A percentile compares a stretch with the other conserved stretches of the same genome.
These are phyloP conservation scores for Pyrgilauda ruficollis DNA, from an alignment of 2,113 vertebrate genomes.

Conservation along the genomic window DNA sequence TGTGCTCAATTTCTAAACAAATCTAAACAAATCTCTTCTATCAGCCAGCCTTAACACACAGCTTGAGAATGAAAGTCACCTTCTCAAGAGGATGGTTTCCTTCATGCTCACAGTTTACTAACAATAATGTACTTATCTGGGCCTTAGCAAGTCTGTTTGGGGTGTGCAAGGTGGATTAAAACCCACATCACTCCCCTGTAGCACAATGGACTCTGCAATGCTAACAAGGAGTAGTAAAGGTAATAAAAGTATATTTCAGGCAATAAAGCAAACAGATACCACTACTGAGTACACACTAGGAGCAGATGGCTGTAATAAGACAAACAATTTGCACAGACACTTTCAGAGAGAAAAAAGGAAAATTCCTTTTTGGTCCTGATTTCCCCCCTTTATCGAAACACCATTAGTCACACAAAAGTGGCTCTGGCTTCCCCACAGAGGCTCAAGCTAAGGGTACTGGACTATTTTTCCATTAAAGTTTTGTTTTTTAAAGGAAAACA, in stretches of 20 bases:
- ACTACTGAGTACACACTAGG: neutral
- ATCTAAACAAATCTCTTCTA: neutral
- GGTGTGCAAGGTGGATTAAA: neutral
- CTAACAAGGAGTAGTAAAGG: conserved; percentile 25
- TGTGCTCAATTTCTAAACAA: neutral
- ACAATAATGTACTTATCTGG: neutral
- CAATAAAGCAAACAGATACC: conserved; percentile 27
- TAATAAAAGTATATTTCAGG: conserved; percentile 28
- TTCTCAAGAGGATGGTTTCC: neutral
- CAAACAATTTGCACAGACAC: neutral
- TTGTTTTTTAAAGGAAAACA: neutral
- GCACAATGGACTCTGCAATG: neutral
- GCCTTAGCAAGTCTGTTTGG: neutral
- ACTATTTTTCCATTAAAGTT: neutral
- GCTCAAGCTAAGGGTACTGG: neutral
- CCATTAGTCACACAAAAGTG: neutral
- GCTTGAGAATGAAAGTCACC: neutral
- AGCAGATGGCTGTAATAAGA: neutral
- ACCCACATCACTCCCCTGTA: neutral
- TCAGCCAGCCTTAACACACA: neutral
- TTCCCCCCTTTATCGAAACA: neutral
- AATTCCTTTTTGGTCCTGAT: neutral
- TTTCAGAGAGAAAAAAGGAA: neutral
- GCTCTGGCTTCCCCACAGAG: neutral
- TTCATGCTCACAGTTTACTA: neutral